Percentiles rank a stretch among this genome's conserved stretches.
phyloP scores from a whole-genome alignment of 1,140 invertebrate genomes.

The Teleogryllus occipitalis region DNA sequence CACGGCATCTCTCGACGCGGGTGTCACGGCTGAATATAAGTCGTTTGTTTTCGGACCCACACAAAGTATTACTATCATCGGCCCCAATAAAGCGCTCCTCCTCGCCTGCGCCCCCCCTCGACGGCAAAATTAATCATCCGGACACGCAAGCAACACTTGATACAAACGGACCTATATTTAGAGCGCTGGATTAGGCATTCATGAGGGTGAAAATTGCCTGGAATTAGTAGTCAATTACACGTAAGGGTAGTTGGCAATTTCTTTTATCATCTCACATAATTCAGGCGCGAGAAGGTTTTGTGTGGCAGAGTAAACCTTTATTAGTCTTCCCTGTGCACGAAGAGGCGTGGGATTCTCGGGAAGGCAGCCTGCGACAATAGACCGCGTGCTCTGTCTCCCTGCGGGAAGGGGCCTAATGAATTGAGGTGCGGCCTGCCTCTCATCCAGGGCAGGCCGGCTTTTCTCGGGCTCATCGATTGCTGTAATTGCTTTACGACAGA shows the following conservation, averaged over 20 bases:
- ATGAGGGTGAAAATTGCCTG: background rate
- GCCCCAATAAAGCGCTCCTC: background rate
- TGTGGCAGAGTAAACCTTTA: background rate
- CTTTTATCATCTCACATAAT: constrained; percentile 1
- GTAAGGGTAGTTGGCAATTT: background rate
- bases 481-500: background rate
- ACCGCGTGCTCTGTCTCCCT: no score
- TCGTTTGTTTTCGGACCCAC: background rate
- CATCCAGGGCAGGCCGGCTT: background rate
- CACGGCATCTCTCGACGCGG: background rate
- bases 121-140: background rate
- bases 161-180: background rate
- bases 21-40: constrained; percentile 1
- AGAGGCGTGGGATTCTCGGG: background rate
- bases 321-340: background rate
- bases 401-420: background rate
- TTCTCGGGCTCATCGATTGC: background rate
- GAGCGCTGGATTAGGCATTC: background rate
- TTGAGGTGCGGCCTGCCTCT: background rate
- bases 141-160: background rate
- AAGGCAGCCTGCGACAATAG: background rate
- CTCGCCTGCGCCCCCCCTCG: background rate
- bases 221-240: constrained; percentile 1
- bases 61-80: background rate
- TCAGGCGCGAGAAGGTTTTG: background rate